phyloP scores from a whole-genome alignment of 2,888 invertebrate species.

The Drosophila affinis region DNA sequence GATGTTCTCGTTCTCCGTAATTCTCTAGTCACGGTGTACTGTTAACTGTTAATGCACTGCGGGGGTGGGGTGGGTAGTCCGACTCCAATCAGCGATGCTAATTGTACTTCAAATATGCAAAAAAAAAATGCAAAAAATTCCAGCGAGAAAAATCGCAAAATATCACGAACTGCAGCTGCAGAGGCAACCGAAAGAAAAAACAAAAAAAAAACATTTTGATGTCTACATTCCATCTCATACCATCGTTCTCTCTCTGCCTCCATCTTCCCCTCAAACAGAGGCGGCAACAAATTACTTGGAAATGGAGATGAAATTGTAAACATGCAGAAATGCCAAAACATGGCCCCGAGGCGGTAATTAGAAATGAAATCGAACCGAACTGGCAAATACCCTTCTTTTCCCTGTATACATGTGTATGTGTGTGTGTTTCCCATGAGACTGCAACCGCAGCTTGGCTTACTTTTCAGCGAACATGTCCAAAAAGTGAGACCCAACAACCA shows the following conservation, averaged over 20 bases:
- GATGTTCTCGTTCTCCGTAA: too few species aligned
- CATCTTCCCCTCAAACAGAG: background rate
- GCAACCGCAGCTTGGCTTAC: constrained; percentile 32
- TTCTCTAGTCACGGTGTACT: too few species aligned
- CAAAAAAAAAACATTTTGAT: constrained; percentile 38
- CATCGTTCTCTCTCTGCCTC: background rate
- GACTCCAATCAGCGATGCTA: constrained; percentile 47
- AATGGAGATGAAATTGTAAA: constrained; percentile 53
- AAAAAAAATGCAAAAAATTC: constrained; percentile 15
- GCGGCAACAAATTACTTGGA: constrained; percentile 41
- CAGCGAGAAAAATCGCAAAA: constrained; percentile 55
- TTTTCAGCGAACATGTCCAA: constrained; percentile 32
- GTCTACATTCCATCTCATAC: constrained; percentile 25
- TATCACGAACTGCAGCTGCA: constrained; percentile 60
- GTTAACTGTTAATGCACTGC: constrained; percentile 46
- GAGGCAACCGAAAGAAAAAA: constrained; percentile 15
- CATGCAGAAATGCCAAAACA: constrained; percentile 42
- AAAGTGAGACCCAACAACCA: constrained; percentile 18
- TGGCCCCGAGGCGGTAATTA: constrained; percentile 49
- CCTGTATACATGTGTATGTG: background rate
- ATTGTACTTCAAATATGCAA: constrained; percentile 58
- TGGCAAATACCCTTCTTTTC: background rate
- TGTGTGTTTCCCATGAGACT: constrained; percentile 16
- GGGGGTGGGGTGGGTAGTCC: constrained; percentile 1
- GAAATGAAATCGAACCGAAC: constrained; percentile 34